Conservation (phyloP, 1,140 invertebrate species). For the Sipha flava region DNA sequence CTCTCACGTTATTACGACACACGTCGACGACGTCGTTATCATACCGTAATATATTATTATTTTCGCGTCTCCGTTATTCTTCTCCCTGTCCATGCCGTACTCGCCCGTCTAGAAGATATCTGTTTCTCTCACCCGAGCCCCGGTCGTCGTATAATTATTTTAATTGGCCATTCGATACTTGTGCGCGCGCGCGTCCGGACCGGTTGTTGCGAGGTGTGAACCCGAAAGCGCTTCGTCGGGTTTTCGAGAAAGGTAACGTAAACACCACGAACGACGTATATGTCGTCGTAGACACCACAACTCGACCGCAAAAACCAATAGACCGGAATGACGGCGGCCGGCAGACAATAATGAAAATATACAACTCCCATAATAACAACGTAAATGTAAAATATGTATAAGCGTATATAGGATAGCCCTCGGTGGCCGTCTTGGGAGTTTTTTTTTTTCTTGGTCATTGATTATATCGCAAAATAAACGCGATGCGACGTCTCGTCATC, state of each 20-base stretch:
- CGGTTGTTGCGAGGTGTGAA: slow-evolving; percentile 30
- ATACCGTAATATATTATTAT: too few species aligned
- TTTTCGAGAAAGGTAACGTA: slow-evolving; percentile 16
- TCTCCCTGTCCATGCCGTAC: too few species aligned
- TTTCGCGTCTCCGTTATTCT: too few species aligned
- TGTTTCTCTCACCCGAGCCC: background rate
- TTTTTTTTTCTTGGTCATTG: too few species aligned
- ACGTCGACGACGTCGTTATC: too few species aligned
- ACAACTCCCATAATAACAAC: background rate
- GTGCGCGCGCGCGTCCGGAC: background rate
- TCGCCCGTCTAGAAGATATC: background rate
- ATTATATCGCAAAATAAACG: background rate
- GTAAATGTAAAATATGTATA: too few species aligned
- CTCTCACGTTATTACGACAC: too few species aligned
- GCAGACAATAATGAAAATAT: slow-evolving; percentile 25
- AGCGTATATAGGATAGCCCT: too few species aligned
- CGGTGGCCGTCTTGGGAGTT: too few species aligned
- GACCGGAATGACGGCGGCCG: slow-evolving; percentile 1
- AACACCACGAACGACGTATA: background rate
- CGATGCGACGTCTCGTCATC: background rate
- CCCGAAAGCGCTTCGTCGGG: slow-evolving; percentile 23
- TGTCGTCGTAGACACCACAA: background rate
- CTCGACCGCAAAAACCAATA: slow-evolving; percentile 31
- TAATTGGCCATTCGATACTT: slow-evolving; percentile 28
- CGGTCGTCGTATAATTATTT: background rate